A percentile compares a stretch with the other conserved stretches of the same genome.
phyloP scores from a whole-genome alignment of 2,113 vertebrate genomes.

The Pseudonaja textilis region DNA sequence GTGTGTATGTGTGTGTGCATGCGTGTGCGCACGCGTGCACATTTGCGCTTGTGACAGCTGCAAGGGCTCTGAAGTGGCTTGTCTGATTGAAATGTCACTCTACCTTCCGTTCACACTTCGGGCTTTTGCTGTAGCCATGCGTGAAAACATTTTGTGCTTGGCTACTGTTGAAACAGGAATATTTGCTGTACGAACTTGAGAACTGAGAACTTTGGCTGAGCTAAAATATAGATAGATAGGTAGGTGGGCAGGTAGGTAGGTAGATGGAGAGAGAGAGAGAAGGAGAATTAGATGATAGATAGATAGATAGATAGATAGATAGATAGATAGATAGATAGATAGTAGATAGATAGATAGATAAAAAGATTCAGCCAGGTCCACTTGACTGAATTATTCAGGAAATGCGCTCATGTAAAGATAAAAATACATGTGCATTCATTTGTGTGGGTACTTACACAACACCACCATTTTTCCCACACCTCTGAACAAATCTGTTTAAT shows the following conservation, averaged over 20 bases:
- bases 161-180: background rate
- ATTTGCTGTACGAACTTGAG: background rate
- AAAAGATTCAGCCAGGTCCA: too few species aligned
- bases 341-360: background rate
- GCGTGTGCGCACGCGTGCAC: background rate
- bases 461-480: background rate
- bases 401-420: background rate
- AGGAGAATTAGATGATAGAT: background rate
- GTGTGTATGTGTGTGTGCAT: background rate
- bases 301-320: background rate
- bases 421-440: background rate
- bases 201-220: background rate
- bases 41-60: constrained; percentile 12
- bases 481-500: background rate
- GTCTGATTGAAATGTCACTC: background rate
- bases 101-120: background rate
- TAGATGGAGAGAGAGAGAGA: background rate
- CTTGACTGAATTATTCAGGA: too few species aligned
- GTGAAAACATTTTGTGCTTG: background rate
- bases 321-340: background rate
- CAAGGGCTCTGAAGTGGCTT: background rate
- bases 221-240: background rate
- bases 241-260: background rate
- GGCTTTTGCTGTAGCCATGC: background rate
- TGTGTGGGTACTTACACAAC: background rate